These are phyloP conservation scores for Turritopsis dohrnii DNA, from an alignment of 30 jellyfish, hydroid and myxozoan genomes.

Conservation along the genomic window DNA sequence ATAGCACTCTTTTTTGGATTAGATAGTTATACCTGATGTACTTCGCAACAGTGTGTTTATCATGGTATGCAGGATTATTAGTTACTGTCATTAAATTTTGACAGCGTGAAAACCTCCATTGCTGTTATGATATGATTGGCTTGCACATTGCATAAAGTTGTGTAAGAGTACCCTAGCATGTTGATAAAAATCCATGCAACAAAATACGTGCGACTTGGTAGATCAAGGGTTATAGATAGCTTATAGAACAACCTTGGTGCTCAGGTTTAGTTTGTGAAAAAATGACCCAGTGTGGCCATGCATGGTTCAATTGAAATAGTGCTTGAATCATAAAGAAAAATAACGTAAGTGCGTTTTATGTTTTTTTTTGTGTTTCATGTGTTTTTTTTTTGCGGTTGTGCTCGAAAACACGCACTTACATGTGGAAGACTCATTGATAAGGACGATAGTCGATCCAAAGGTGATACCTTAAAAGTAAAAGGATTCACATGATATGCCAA, in stretches of 20 bases:
- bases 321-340: not conserved
- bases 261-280: not conserved
- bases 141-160: not conserved
- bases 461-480: constrained; percentile 61
- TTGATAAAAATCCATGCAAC: not conserved
- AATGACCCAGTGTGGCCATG: not conserved
- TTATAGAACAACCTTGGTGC: not conserved
- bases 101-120: not conserved
- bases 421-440: constrained; percentile 50
- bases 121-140: too few species aligned
- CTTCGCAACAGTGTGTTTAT: not conserved
- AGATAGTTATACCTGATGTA: not conserved
- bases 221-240: not conserved
- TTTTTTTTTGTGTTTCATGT: not conserved
- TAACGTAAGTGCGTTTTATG: not conserved
- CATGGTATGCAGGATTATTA: not conserved
- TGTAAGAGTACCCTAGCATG: not conserved
- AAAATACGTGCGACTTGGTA: not conserved
- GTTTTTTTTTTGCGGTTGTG: not conserved
- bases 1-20: not conserved
- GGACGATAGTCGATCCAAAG: constrained; percentile 75
- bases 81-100: not conserved
- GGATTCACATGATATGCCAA: not conserved
- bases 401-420: constrained; percentile 53
- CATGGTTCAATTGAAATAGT: not conserved